Base-by-base conservation (phyloP, 2,113 vertebrate species). In the Falcunculus frontatus region DNA sequence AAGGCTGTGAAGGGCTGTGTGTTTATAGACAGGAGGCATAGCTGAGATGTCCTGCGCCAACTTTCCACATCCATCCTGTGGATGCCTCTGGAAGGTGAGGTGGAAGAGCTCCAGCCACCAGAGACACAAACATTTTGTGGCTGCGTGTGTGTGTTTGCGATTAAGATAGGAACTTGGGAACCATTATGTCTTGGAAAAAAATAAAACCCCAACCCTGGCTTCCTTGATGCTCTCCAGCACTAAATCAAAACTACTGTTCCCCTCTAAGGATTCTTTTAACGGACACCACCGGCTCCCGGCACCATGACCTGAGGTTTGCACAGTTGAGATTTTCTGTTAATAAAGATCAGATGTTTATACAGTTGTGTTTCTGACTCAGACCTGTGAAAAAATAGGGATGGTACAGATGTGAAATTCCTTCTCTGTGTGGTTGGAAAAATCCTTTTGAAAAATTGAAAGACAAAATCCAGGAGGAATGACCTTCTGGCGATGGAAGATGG, bases 331-430 rank as follows among this genome's bases (percentile, higher is more conserved):
- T 86, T 95, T 73, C 92, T 84, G 94, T 72, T 89, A 96, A 97
- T 91, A 91, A 94, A 95, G 84, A 97, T 97, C 93, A 97, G 90
- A 96, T 97, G 96, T 97, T 97, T 72, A 70, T 86, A 82, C 83
- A 93, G 92, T 83, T 53, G 79, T 57, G 87, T 95, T 95, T 98
- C 95, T 97, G 97, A 97, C 89, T 96, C 97, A 96, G 87, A 73
- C 67, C 76, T 83, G 96, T 41, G 63, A 97, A 87, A 93, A 93
- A 93, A 90, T 10, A 76, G 65, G 91, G 65, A 65, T 59, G 39
- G 55, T 75, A 56, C 15, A 60, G 73, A 94, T 87, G 84, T 70
- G 93, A 93, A 95, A 94, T 96, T 92, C 95, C 70, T 94, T 87
- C 59, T 83, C 74, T 65, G 41, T 96, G 95, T 52, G 78, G 95